phyloP scores from a whole-genome alignment of 2,113 vertebrate species.

The Hoplias malabaricus region DNA sequence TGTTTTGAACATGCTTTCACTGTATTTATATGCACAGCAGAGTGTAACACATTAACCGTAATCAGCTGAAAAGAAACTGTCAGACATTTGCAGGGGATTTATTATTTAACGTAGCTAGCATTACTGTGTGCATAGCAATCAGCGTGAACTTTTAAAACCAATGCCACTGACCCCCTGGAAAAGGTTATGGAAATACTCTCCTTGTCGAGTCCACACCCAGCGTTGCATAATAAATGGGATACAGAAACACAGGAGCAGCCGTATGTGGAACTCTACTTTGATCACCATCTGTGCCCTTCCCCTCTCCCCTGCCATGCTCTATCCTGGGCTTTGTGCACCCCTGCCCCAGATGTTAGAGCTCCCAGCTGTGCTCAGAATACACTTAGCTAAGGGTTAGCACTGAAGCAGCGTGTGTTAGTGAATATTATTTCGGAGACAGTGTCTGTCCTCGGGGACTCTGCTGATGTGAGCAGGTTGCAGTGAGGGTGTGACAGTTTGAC shows the following conservation, averaged over 20 bases:
- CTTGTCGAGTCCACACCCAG: neutral
- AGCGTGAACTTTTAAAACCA: no score
- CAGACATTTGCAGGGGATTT: no score
- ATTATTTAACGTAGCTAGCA: no score
- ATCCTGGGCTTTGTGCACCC: slow-evolving; percentile 4
- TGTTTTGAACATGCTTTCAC: no score
- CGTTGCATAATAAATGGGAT: neutral
- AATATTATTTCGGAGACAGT: neutral
- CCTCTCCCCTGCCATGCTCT: neutral
- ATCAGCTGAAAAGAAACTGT: no score
- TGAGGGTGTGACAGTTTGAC: slow-evolving; percentile 13
- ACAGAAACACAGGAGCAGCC: neutral
- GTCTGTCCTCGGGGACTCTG: no score
- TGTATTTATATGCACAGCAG: no score
- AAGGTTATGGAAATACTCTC: neutral
- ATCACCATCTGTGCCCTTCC: slow-evolving; percentile 15
- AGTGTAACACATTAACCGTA: no score
- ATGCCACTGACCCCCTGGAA: neutral
- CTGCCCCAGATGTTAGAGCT: slow-evolving; percentile 3
- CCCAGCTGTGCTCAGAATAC: slow-evolving; percentile 16
- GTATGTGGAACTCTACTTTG: neutral
- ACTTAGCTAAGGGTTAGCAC: slow-evolving; percentile 6
- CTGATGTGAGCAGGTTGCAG: no score
- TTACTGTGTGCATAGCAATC: no score
- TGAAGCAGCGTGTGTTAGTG: neutral